Conservation (phyloP, 2,888 invertebrate genomes). For the Lagria hirta region DNA sequence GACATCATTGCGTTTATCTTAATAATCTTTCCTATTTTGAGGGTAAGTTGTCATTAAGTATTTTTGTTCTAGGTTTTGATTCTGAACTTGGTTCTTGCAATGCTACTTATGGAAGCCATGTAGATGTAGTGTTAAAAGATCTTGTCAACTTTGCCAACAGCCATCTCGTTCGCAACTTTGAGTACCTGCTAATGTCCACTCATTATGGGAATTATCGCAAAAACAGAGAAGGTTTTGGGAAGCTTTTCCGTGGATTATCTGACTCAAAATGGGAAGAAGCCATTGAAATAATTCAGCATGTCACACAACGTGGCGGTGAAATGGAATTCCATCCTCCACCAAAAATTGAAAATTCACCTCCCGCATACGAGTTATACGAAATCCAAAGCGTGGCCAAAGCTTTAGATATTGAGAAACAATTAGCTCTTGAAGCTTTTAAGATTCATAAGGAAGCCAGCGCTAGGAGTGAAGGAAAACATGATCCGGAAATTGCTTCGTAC, state of each 20-base stretch:
- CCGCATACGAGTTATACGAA: constrained; percentile 65
- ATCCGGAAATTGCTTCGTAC: constrained; percentile 73
- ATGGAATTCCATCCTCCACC: constrained; percentile 57
- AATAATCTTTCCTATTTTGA: too few species aligned
- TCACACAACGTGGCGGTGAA: constrained; percentile 70
- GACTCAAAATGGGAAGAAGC: constrained; percentile 74
- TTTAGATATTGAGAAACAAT: constrained; percentile 72
- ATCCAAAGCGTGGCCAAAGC: constrained; percentile 72
- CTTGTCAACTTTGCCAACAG: constrained; percentile 62
- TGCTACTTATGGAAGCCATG: constrained; percentile 65
- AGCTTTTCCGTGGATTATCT: constrained; percentile 71
- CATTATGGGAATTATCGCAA: constrained; percentile 76
- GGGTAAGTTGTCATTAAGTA: too few species aligned
- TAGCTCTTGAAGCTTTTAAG: constrained; percentile 67
- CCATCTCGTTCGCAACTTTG: constrained; percentile 72
- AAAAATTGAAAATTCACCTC: not conserved
- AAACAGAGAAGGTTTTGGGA: constrained; percentile 75
- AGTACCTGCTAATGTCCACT: constrained; percentile 72
- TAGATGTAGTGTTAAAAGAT: constrained; percentile 56
- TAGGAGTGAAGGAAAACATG: constrained; percentile 60
- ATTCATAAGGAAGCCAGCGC: constrained; percentile 67
- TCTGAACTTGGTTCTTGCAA: constrained; percentile 60
- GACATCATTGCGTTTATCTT: too few species aligned
- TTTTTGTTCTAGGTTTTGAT: constrained; percentile 3
- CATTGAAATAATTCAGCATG: constrained; percentile 75